Base-by-base conservation (phyloP, 92 coral and sea anemone genomes). In the Palythoa heliodiscus region DNA sequence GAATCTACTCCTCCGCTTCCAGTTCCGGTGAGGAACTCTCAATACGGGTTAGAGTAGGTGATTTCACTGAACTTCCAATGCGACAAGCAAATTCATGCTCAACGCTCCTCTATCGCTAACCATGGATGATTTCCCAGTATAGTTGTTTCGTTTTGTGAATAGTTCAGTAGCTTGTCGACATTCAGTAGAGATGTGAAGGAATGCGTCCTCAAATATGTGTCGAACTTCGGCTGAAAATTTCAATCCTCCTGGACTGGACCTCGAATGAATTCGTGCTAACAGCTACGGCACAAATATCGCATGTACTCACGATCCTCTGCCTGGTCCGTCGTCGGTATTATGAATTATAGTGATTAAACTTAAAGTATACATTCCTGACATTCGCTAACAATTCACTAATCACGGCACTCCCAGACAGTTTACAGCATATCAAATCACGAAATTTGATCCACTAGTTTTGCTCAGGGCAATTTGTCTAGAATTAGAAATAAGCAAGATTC, bases 401-500 rank as follows among this genome's bases (percentile, higher is more conserved):
- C 83, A 79, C 83, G 83, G 73, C 83, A 79, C 83, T 79, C 83
- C 83, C 83, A 79, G 83, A 79, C 83, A 39, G 83, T 79, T 79
- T 38, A 20, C 54, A 79, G 83, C 83, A 60, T 68, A 79, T 79
- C 83, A 64, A 12, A 63, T 64, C 83, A n/a, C 71, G 72, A 63
- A 79, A 79, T 79, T 19, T 79, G 83, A 79, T 43, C 83, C 73
- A 29, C 17, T 23, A 22, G 4, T 5, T 11, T 24, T 52, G 22
- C 73, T 0, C 12, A n/a, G 40, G 83, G 83, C 37, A 23, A 66
- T 60, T 78, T 70, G 37, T n/a, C 55, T 39, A 16, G 25, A 39
- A 55, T 40, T 53, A n/a, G 25, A 39, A 55, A 61, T 53, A n/a
- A 17, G 72, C 43, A 25, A 60, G 58, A 79, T 11, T 79, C 37